Percentiles rank a stretch among this genome's conserved stretches.
Evolutionary conservation across 2,797 vertebrate species (phyloP).

Genomic region (Sebastes diaconus): DNA sequence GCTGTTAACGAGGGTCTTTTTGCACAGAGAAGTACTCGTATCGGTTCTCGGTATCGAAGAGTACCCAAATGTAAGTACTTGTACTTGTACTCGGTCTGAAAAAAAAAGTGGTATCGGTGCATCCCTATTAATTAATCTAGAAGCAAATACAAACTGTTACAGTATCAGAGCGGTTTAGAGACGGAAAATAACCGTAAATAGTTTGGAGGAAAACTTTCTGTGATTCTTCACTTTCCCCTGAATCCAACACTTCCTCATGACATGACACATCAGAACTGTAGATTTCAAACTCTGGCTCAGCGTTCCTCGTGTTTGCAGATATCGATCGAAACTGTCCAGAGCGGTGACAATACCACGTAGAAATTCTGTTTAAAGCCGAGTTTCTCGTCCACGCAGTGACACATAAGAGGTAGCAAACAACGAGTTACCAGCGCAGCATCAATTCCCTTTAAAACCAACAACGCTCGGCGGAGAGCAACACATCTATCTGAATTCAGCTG

Average conservation of each 20-base stretch:
- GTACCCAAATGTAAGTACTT: no score
- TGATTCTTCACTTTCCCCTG: not conserved
- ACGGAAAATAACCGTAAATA: not conserved
- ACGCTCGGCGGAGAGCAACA: not conserved
- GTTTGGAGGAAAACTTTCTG: not conserved
- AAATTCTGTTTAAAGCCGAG: constrained; percentile 28
- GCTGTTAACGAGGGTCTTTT: no score
- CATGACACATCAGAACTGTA: not conserved
- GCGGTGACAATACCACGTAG: constrained; percentile 9
- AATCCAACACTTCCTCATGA: not conserved
- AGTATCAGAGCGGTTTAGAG: not conserved
- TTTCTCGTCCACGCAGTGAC: constrained; percentile 5
- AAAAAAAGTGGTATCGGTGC: no score
- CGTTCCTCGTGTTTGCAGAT: constrained; percentile 5
- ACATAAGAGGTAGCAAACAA: not conserved
- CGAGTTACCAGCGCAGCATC: constrained; percentile 5
- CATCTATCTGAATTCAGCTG: constrained; percentile 15
- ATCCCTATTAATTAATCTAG: no score
- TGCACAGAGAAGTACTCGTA: no score
- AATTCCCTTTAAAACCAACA: constrained; percentile 31
- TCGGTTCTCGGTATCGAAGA: no score
- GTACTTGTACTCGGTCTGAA: no score
- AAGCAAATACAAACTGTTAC: not conserved
- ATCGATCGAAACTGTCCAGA: constrained; percentile 18
- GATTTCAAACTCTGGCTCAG: not conserved